Evolutionary conservation across 2,113 vertebrate species (phyloP).

Genomic region (Tiliqua scincoides): DNA sequence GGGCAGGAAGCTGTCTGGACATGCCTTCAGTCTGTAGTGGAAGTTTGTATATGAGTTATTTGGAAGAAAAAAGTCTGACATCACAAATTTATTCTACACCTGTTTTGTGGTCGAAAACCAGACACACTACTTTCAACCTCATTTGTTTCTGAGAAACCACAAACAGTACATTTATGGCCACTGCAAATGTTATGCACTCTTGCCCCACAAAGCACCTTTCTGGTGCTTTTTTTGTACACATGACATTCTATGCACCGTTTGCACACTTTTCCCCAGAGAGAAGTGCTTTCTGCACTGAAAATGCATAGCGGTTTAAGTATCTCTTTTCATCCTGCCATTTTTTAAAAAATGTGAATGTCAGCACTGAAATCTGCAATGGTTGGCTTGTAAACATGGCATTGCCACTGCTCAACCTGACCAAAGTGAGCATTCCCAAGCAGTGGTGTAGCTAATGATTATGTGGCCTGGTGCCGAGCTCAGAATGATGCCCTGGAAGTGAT

Average conservation of each 20-base stretch:
- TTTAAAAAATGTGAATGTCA: background rate
- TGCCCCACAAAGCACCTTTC: background rate
- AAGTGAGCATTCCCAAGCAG: too few relatives aligned
- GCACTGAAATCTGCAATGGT: too few relatives aligned
- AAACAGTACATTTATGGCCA: constrained; percentile 22
- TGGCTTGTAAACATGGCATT: too few relatives aligned
- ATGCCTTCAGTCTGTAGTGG: background rate
- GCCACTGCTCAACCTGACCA: too few relatives aligned
- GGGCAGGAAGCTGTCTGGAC: constrained; percentile 12
- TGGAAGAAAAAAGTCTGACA: background rate
- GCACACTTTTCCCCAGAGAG: background rate
- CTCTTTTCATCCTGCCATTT: background rate
- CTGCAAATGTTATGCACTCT: background rate
- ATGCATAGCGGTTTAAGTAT: background rate
- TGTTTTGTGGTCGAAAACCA: constrained; percentile 15
- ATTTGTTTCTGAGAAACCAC: constrained; percentile 25
- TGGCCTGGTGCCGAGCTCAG: too few relatives aligned
- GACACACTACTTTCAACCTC: background rate
- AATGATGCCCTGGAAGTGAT: too few relatives aligned
- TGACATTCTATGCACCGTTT: background rate
- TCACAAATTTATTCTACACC: background rate
- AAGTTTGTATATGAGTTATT: background rate
- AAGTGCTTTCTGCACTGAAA: background rate
- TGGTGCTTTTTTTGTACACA: background rate
- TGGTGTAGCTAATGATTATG: too few relatives aligned